These are phyloP conservation scores for Teleopsis dalmanni DNA, from an alignment of 1,140 invertebrate genomes.

Conservation along the genomic window DNA sequence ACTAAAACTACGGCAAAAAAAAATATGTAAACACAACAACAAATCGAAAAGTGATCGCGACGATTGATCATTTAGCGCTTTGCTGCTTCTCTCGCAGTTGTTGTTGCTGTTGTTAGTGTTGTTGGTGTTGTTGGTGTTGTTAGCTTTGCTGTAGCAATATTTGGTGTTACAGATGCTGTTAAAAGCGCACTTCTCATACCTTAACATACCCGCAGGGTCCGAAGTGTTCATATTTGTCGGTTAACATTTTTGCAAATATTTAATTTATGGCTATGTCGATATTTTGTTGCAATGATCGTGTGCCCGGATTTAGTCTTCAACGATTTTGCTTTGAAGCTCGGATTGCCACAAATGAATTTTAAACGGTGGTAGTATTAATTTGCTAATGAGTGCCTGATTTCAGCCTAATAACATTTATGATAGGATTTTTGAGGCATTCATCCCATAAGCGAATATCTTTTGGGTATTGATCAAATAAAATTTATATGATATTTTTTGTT, in stretches of 20 bases:
- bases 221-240: conserved; percentile 11
- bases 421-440: too few species aligned
- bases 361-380: conserved; percentile 26
- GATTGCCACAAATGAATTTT: neutral
- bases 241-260: conserved; percentile 22
- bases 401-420: too few species aligned
- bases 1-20: too few species aligned
- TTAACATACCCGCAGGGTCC: too few species aligned
- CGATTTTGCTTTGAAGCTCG: neutral
- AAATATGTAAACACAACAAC: too few species aligned
- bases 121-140: conserved; percentile 1
- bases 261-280: conserved; percentile 42
- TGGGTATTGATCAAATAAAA: too few species aligned
- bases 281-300: conserved; percentile 17
- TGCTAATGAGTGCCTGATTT: conserved; percentile 29
- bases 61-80: conserved; percentile 36
- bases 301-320: conserved; percentile 1
- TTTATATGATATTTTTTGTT: too few species aligned
- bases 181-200: conserved; percentile 23
- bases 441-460: too few species aligned
- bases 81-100: conserved; percentile 10
- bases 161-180: neutral
- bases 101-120: neutral
- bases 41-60: conserved; percentile 20
- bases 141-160: too few species aligned